Base-by-base conservation (phyloP, 2,113 vertebrate genomes). In the Crotalus helleri region DNA sequence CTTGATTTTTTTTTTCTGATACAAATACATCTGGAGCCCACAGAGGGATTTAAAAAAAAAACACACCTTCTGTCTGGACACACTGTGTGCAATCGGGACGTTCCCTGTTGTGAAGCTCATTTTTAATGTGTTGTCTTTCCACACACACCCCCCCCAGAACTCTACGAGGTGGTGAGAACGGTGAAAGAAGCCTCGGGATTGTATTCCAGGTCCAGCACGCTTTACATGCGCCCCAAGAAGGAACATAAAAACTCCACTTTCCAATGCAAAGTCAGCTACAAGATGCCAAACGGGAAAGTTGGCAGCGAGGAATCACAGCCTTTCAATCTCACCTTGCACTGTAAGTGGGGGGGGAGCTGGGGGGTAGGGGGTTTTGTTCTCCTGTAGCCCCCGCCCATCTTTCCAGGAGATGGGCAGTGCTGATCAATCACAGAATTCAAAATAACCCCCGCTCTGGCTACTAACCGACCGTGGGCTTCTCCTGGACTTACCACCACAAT, bases 101-200 rank as follows among this genome's bases (percentile, higher is more conserved):
- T 33, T 33, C 12, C 33, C 29, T 6, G 29, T 46, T 24, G 23
- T 4, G 44, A 51, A 44, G 3, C 9, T 86, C 44, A 86, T 12
- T 4, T 87, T 49, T 7, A 12, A 2, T 46, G 46, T 26, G 51
- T 85, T 2, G 1, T 29, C 2, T 11, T 64, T 39, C 57, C 53
- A 24, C 5, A 33, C 33, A 33, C 3, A 3, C 44, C 44, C 2
- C 8, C 53, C 87, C n/a, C 96, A 98, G 96, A 97, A 74, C 95
- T 97, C 94, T 97, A 97, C 95, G 97, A 98, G 97, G 89, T 97
- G 51, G 96, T 95, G 21, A 97, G 98, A 0, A 95, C 97, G 0
- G 98, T 98, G 90, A 98, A 97, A 51, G 99, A 99, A 95, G 96
- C 98, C 0, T 98, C 98, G 0, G 98, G 98, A 4, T 97, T 99